Base-by-base conservation (phyloP, 2,888 invertebrate genomes). In the Pterostichus niger region DNA sequence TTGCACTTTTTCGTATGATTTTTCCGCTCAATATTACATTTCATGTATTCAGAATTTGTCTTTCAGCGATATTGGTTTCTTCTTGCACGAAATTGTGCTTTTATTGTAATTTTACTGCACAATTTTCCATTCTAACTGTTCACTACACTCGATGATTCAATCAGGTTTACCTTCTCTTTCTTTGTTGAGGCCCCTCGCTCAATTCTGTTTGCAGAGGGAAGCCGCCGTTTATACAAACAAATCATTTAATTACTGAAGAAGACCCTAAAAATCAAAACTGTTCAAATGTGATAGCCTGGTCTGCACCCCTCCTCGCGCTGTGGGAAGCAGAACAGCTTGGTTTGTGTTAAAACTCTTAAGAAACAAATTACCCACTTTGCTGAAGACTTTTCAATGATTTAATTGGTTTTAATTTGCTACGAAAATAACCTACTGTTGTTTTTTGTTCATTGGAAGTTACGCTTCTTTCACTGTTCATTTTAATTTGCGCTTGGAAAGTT, bases 171-270 rank as follows among this genome's bases (percentile, higher is more conserved):
- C 10, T 24, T 9, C 59, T 24, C 24, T 59, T 59, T 31, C 59
- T 24, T 59, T 59, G 59, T 59, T 4, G 59, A 9, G 35, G 33
- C 52, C 52, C 52, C 75, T 35, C 31, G 31, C n/a, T 6, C 64
- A 10, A 11, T 64, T 10, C 17, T 68, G 31, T 56, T 54, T 46
- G 15, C 46, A 10, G 35, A 64, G 68, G 59, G 79, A 68, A 79
- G 49, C 79, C 64, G 52, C 49, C 77, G 40, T 56, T 77, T 77
- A 56, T 77, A 73, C 61, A 83, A 83, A 83, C 83, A 83, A 83
- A 83, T 83, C 78, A 83, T 79, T 83, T 83, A 83, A 83, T 83
- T 83, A 79, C 73, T 35, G 61, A 79, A 33, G 83, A 83, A 83
- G 83, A 79, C 83, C 83, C 73, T 83, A 83, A 83, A 83, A 83